Evolutionary conservation across 2,797 vertebrate genomes (phyloP), one percentile per base, ranked within the genome.

Genomic region (Molothrus aeneus): DNA sequence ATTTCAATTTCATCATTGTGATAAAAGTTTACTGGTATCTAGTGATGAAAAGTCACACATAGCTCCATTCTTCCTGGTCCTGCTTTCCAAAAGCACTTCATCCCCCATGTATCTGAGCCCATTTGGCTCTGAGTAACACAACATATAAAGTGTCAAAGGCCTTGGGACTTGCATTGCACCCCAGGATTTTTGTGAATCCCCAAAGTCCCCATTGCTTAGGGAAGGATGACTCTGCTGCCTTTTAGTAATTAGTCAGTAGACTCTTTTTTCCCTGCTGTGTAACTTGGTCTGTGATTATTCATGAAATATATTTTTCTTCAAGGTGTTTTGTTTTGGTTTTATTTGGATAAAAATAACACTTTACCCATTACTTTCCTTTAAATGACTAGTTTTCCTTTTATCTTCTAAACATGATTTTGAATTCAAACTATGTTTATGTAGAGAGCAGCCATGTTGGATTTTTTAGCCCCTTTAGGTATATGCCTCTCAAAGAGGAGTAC

Each of bases 201-300:
- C 9, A 65, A 80, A 72, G 17, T 31, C 18, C 64, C 8, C 2
- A 1, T 19, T 81, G 11, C 16, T 42, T 56, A 32, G 16, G n/a
- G 26, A 50, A 70, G 25, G n/a, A 51, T 36, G 7, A 45, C 7
- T 34, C 18, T 56, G 82, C 20, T 66, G 77, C 17, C 8, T 48
- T 54, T 60, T 11, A 78, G 21, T 13, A 65, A 77, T 72, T 75
- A 53, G 4, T 51, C 29, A 50, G 17, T 64, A 69, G 24, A 38
- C 14, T 10, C 7, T 2, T 31, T 43, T 31, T 22, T 24, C 1
- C 2, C 2, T 1, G 0, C 4, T 47, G 6, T 59, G 36, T 20
- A 36, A 81, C 79, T 68, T 17, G 83, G 25, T 32, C 36, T 70
- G 13, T 78, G 34, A 66, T 80, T 77, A 42, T 66, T 88, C 5